Evolutionary conservation across 2,113 vertebrate species (phyloP).

Genomic region (Neolamprologus toae): DNA sequence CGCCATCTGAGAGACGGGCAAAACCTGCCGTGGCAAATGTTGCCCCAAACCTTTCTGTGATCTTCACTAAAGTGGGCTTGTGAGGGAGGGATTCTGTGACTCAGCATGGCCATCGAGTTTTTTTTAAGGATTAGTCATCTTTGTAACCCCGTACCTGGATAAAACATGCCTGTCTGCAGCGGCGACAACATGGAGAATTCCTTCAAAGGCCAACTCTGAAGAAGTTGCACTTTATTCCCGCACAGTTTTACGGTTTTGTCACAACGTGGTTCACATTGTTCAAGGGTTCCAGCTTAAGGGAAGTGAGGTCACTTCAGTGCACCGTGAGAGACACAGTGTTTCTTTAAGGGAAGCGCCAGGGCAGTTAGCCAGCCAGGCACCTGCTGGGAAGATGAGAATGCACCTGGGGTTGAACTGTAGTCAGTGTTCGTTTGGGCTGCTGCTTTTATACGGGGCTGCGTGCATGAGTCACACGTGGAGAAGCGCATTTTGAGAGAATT

Average conservation of each 20-base stretch:
- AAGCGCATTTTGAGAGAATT: neutral
- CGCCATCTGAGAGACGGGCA: neutral
- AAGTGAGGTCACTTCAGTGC: slow-evolving; percentile 8
- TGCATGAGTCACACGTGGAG: neutral
- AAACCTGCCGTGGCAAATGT: slow-evolving; percentile 6
- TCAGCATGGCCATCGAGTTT: neutral
- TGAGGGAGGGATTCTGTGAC: neutral
- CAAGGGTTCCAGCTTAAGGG: neutral
- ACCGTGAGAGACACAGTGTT: slow-evolving; percentile 6
- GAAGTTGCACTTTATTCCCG: slow-evolving; percentile 9
- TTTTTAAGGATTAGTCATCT: neutral
- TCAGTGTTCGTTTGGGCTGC: neutral
- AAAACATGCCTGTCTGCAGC: neutral
- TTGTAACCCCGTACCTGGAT: neutral
- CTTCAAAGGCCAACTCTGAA: neutral
- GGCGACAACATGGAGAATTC: neutral
- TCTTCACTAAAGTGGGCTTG: slow-evolving; percentile 14
- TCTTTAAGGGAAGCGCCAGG: slow-evolving; percentile 27
- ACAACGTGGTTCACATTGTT: slow-evolving; percentile 24
- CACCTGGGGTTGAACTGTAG: slow-evolving; percentile 22
- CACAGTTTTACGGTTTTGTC: neutral
- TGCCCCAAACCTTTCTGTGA: slow-evolving; percentile 10
- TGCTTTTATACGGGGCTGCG: neutral
- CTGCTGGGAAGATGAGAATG: slow-evolving; percentile 33
- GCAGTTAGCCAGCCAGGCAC: slow-evolving; percentile 22